Evolutionary conservation across 2,797 vertebrate genomes (phyloP).

Genomic region (Lacerta agilis): DNA sequence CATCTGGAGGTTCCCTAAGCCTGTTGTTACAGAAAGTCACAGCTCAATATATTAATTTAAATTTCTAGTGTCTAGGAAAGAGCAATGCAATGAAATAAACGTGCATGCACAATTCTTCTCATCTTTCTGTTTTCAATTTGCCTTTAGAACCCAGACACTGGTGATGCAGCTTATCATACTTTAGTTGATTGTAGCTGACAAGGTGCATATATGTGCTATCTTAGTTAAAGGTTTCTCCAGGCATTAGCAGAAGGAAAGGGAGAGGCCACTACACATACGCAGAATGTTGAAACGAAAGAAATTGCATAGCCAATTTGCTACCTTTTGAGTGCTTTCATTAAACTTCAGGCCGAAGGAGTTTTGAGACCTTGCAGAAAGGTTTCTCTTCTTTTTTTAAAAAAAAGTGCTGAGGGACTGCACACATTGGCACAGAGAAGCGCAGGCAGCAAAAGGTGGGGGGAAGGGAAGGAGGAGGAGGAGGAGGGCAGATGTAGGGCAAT

Average conservation of each 20-base stretch:
- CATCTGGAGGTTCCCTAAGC: too few species aligned
- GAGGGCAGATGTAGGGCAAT: conserved; percentile 74
- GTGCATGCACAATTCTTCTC: conserved; percentile 52
- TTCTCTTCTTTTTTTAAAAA: not conserved
- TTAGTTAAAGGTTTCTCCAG: conserved; percentile 46
- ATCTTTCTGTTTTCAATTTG: conserved; percentile 46
- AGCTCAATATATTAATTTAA: conserved; percentile 52
- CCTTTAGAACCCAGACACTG: conserved; percentile 24
- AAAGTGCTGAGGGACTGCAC: conserved; percentile 57
- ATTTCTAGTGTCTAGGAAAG: conserved; percentile 22
- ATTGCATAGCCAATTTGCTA: conserved; percentile 50
- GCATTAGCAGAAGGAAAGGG: conserved; percentile 31
- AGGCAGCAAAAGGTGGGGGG: conserved; percentile 65
- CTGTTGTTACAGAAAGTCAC: not conserved
- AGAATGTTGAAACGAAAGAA: conserved; percentile 17
- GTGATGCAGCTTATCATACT: conserved; percentile 25
- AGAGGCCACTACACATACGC: conserved; percentile 25
- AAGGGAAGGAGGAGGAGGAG: conserved; percentile 30
- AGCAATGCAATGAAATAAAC: conserved; percentile 48
- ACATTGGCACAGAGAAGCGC: conserved; percentile 60
- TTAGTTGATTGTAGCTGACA: conserved; percentile 53
- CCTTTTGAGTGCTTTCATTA: conserved; percentile 15
- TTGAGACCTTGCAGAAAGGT: conserved; percentile 47
- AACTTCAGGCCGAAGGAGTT: conserved; percentile 22
- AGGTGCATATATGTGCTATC: conserved; percentile 13